These are phyloP conservation scores for Lepas anatifera DNA, from an alignment of 2,888 invertebrate genomes.

Conservation along the genomic window DNA sequence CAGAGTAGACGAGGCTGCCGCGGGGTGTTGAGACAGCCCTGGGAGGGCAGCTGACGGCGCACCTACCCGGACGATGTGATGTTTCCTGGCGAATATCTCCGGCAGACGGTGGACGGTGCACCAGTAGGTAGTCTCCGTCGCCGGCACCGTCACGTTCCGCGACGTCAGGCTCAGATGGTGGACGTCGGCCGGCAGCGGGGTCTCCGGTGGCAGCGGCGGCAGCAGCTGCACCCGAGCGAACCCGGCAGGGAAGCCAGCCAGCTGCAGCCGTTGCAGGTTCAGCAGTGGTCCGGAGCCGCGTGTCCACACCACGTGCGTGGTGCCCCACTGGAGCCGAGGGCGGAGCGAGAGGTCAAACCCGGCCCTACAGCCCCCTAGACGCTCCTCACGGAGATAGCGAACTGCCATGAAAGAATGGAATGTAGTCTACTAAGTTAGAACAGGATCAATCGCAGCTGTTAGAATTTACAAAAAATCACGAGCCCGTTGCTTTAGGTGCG, in stretches of 20 bases:
- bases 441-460: too few relatives aligned
- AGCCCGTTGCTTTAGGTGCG: too few relatives aligned
- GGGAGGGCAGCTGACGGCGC: too few relatives aligned
- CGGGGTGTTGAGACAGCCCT: too few relatives aligned
- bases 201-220: conserved; percentile 38
- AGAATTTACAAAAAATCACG: too few relatives aligned
- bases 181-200: conserved; percentile 27
- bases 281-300: conserved; percentile 61
- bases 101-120: conserved; percentile 76
- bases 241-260: conserved; percentile 36
- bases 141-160: conserved; percentile 58
- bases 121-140: conserved; percentile 91
- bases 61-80: conserved; percentile 58
- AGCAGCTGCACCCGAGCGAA: conserved; percentile 65
- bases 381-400: too few relatives aligned
- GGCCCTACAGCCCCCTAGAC: too few relatives aligned
- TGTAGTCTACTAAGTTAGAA: too few relatives aligned
- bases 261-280: conserved; percentile 46
- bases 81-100: conserved; percentile 47
- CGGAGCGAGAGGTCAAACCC: too few relatives aligned
- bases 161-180: conserved; percentile 42
- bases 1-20: too few relatives aligned
- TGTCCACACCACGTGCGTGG: conserved; percentile 77
- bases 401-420: too few relatives aligned
- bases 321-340: conserved; percentile 70